Evolutionary conservation across 1,140 invertebrate species (phyloP).

Genomic region (Adelges cooleyi): DNA sequence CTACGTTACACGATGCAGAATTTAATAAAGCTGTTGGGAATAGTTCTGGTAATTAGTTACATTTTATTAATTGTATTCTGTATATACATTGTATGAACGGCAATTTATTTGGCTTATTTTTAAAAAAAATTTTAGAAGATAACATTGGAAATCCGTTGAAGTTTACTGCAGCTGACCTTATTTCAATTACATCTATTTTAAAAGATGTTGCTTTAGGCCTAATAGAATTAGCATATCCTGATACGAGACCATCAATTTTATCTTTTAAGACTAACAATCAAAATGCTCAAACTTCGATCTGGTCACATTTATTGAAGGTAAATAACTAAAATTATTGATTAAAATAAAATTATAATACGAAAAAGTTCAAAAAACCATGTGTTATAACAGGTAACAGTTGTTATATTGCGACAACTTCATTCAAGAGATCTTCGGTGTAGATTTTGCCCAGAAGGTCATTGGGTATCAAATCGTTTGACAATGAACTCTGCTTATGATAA

Average conservation of each 20-base stretch:
- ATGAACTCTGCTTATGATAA: conserved; percentile 34
- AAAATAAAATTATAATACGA: not conserved
- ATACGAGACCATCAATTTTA: conserved; percentile 45
- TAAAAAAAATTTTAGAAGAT: conserved; percentile 2
- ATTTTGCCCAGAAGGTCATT: conserved; percentile 66
- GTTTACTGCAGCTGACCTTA: conserved; percentile 48
- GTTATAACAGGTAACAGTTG: conserved; percentile 47
- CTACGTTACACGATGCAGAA: conserved; percentile 79
- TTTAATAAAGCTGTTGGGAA: conserved; percentile 44
- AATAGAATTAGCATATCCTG: conserved; percentile 81
- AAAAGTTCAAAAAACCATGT: not conserved
- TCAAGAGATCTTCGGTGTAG: conserved; percentile 61
- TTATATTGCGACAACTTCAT: conserved; percentile 66
- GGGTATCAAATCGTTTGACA: conserved; percentile 58
- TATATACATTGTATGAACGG: not conserved
- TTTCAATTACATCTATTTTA: conserved; percentile 48
- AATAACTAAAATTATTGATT: no score
- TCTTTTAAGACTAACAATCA: conserved; percentile 32
- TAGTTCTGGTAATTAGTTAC: conserved; percentile 5
- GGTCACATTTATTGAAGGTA: conserved; percentile 52
- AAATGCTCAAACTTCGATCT: conserved; percentile 35
- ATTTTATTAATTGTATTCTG: not conserved
- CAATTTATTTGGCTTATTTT: no score
- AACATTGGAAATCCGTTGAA: conserved; percentile 45
- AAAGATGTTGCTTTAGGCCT: conserved; percentile 77